These are phyloP conservation scores for Germaria angustata DNA, from an alignment of 2,888 invertebrate species.

Conservation along the genomic window DNA sequence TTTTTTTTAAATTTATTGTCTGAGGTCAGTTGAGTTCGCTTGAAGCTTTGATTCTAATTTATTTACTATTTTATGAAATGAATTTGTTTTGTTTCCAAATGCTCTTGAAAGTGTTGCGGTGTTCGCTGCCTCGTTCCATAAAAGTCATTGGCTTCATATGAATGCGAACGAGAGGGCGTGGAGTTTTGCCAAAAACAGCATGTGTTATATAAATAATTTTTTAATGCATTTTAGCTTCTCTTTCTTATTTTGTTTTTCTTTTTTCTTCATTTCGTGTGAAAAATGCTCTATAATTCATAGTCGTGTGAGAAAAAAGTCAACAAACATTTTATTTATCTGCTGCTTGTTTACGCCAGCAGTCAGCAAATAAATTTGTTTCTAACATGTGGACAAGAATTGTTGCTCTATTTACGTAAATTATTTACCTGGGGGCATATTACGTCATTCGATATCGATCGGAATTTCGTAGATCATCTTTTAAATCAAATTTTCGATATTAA, in stretches of 20 bases:
- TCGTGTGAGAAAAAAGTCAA: conserved; percentile 38
- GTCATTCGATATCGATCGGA: too few relatives aligned
- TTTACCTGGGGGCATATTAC: too few relatives aligned
- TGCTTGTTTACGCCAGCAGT: too few relatives aligned
- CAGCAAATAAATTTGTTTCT: too few relatives aligned
- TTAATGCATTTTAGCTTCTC: neutral
- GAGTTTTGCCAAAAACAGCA: conserved; percentile 55
- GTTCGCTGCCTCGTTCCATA: neutral
- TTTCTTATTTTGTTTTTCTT: neutral
- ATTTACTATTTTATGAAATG: conserved; percentile 22
- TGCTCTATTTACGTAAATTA: too few relatives aligned
- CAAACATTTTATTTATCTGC: too few relatives aligned
- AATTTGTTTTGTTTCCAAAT: neutral
- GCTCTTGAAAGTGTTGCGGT: neutral
- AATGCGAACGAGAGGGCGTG: conserved; percentile 29
- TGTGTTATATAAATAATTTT: conserved; percentile 40
- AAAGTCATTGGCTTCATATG: conserved; percentile 45
- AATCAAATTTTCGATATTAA: too few relatives aligned
- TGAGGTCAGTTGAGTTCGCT: conserved; percentile 54
- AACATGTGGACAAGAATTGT: too few relatives aligned
- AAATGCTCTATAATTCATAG: conserved; percentile 48
- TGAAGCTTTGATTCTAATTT: conserved; percentile 36
- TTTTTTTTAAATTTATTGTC: conserved; percentile 43
- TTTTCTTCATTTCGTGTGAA: too few relatives aligned
- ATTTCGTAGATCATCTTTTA: too few relatives aligned